Evolutionary conservation across 1,140 invertebrate genomes (phyloP).

Genomic region (Cryptotermes secundus): DNA sequence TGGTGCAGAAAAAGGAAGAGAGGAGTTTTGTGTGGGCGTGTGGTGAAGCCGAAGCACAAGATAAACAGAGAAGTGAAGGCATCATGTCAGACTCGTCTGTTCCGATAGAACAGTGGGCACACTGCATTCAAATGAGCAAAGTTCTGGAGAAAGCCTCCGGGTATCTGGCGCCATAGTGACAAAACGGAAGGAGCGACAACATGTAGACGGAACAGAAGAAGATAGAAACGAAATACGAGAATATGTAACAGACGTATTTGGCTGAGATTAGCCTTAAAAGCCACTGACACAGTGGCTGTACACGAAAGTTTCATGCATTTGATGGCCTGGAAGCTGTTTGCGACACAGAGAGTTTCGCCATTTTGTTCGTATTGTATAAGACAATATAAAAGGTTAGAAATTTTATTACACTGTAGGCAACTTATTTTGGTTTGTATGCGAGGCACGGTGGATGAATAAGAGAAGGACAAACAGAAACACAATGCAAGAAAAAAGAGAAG

Average conservation of each 20-base stretch:
- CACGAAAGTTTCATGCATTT: background rate
- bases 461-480: background rate
- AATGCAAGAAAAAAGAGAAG: background rate
- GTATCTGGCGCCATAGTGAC: background rate
- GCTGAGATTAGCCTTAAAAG: slow-evolving; percentile 2
- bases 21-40: background rate
- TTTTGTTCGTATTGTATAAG: background rate
- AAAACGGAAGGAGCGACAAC: background rate
- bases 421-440: background rate
- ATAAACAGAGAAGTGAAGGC: background rate
- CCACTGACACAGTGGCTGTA: background rate
- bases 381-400: background rate
- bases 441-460: background rate
- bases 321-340: background rate
- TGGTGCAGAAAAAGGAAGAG: background rate
- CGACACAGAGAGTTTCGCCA: background rate
- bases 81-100: background rate
- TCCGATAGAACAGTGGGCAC: background rate
- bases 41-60: background rate
- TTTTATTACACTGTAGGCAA: background rate
- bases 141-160: background rate
- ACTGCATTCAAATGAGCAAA: slow-evolving; percentile 12
- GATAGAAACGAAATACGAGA: background rate
- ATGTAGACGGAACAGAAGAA: background rate
- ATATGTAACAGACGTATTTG: background rate